Evolutionary conservation across 2,113 vertebrate species (phyloP).

Genomic region (Hippolais icterina): DNA sequence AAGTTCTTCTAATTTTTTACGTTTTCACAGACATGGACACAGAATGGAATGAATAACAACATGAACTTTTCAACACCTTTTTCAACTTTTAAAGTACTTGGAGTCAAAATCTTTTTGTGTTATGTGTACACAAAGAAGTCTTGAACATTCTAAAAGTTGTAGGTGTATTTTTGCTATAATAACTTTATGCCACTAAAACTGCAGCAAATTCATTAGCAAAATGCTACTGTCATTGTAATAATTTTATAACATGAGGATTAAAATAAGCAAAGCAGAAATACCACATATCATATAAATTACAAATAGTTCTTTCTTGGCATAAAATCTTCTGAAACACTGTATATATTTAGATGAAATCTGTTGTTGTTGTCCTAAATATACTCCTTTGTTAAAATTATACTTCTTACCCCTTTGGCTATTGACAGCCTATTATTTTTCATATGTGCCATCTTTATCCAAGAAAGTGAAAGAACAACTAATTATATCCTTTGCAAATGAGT

Average conservation of each 20-base stretch:
- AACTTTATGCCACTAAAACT: not conserved
- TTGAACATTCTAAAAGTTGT: not conserved
- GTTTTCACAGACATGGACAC: not conserved
- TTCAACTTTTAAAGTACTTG: not conserved
- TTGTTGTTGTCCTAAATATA: conserved; percentile 62
- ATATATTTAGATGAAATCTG: conserved; percentile 32
- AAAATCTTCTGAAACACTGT: conserved; percentile 11
- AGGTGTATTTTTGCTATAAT: not conserved
- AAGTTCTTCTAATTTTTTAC: not conserved
- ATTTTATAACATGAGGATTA: not conserved
- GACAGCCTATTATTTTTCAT: conserved; percentile 79
- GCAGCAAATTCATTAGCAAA: not conserved
- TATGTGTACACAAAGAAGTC: not conserved
- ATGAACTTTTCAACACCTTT: not conserved
- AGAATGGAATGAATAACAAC: not conserved
- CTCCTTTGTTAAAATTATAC: conserved; percentile 63
- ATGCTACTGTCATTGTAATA: not conserved
- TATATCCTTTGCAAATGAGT: conserved; percentile 78
- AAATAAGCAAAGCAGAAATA: conserved; percentile 20
- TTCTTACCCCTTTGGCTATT: conserved; percentile 66
- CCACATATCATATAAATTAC: not conserved
- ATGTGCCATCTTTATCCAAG: conserved; percentile 68
- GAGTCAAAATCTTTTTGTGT: not conserved
- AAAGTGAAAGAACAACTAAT: conserved; percentile 81
- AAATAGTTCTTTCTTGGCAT: conserved; percentile 8